These are phyloP conservation scores for Drosophila mulleri DNA, from an alignment of 2,888 invertebrate species.

Conservation along the genomic window DNA sequence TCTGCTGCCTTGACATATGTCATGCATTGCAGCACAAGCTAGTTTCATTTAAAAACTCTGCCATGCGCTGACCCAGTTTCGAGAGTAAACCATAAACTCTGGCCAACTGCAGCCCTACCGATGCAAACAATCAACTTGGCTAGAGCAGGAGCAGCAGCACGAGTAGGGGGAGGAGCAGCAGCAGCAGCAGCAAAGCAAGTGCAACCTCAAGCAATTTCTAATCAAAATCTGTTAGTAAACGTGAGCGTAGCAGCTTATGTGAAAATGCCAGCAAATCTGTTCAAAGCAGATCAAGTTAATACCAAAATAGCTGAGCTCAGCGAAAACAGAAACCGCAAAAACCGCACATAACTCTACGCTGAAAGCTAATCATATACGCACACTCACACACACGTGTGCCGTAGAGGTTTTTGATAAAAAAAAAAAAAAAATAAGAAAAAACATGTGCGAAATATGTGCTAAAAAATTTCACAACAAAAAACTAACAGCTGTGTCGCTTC, in stretches of 20 bases:
- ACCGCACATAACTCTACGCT: slow-evolving; percentile 60
- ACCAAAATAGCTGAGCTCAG: slow-evolving; percentile 64
- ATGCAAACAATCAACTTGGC: slow-evolving; percentile 17
- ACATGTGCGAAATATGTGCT: slow-evolving; percentile 25
- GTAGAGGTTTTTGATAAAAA: not conserved
- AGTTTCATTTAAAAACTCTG: not conserved
- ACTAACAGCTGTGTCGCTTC: slow-evolving; percentile 26
- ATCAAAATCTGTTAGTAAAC: slow-evolving; percentile 54
- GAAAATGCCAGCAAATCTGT: slow-evolving; percentile 58
- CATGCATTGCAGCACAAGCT: not conserved
- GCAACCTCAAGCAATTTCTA: slow-evolving; percentile 62
- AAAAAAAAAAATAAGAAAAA: not conserved
- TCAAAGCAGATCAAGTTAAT: slow-evolving; percentile 69
- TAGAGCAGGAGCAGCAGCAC: not conserved
- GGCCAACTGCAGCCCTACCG: slow-evolving; percentile 3
- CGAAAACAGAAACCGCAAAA: slow-evolving; percentile 45
- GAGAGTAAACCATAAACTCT: not conserved
- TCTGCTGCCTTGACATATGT: not conserved
- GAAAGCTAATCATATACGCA: slow-evolving; percentile 35
- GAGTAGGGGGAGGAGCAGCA: not conserved
- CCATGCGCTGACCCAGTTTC: slow-evolving; percentile 19
- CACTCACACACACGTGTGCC: not conserved
- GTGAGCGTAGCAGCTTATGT: slow-evolving; percentile 32
- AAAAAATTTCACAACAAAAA: slow-evolving; percentile 10
- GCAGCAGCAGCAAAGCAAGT: slow-evolving; percentile 13